Conservation (phyloP, 2,113 vertebrate species). For the Crotalus viridis region DNA sequence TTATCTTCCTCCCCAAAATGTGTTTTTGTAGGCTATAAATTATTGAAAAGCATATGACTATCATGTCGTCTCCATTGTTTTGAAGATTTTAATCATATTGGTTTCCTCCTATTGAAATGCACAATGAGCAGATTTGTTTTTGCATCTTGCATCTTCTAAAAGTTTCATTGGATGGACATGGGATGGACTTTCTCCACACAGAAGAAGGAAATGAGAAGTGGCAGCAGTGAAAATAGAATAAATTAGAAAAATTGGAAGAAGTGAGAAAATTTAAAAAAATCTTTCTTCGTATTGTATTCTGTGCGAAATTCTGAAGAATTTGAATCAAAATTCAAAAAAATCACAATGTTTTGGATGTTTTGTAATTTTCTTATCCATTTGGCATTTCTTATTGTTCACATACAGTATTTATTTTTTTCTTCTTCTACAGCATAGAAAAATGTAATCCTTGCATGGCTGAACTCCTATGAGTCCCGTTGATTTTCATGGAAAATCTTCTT, state of each 20-base stretch:
- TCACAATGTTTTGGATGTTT: background rate
- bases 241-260: background rate
- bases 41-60: background rate
- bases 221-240: background rate
- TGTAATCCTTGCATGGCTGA: background rate
- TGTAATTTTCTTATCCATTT: background rate
- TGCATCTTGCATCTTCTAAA: background rate
- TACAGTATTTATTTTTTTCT: background rate
- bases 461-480: background rate
- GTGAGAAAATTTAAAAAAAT: background rate
- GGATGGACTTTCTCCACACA: background rate
- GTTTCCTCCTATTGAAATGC: background rate
- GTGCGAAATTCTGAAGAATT: background rate
- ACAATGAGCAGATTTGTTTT: background rate
- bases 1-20: background rate
- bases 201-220: background rate
- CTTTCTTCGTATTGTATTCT: background rate
- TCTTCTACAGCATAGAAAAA: background rate
- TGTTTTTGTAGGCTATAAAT: background rate
- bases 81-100: background rate
- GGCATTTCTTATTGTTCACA: background rate
- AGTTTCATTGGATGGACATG: background rate
- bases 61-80: background rate
- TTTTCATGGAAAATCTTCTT: background rate
- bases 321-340: no score